Base-by-base conservation (phyloP, 2,888 invertebrate genomes). In the Leptopilina myrica region DNA sequence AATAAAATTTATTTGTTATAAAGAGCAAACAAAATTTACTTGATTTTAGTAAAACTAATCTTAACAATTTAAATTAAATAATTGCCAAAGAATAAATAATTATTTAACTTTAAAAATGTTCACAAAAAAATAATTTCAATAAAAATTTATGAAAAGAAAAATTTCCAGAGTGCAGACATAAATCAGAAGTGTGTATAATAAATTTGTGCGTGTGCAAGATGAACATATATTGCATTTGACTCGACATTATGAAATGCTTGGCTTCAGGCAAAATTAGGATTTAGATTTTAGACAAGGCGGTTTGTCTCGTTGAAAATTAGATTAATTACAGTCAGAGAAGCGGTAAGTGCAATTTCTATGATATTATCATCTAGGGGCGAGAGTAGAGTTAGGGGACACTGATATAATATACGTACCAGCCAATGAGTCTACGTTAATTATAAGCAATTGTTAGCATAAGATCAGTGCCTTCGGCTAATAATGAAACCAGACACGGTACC, bases 291-390 rank as follows among this genome's bases (percentile, higher is more conserved):
- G 56, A 73, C 43, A 20, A 33, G 46, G 64, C 59, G 59, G 59
- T 75, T 67, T 43, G n/a, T 56, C 43, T 43, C 56, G 64, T 53
- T 26, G 77, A 73, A 78, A 83, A 82, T 83, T 80, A 78, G 80
- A 83, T 83, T 82, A 82, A 78, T 69, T 59, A 26, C 53, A 76
- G 76, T 76, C 15, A 75, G 75, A 49, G 76, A 66, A 79, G 64
- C 82, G 78, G 80, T 80, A 80, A 86, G 84, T 82, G 87, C 84
- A 86, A 86, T 86, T 87, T 85, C 83, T 33, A 56, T 56, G 73
- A 73, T 73, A 73, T 33, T 59, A 73, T 73, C 56, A 73, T 56
- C 56, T 8, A 76, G 79, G 76, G 77, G 77, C 69, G 62, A 76
- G 77, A 73, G 73, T 33, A 46, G 46, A 46, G 49, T 11, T 66